phyloP scores from a whole-genome alignment of 2,888 invertebrate species.

The Thereva nobilitata region DNA sequence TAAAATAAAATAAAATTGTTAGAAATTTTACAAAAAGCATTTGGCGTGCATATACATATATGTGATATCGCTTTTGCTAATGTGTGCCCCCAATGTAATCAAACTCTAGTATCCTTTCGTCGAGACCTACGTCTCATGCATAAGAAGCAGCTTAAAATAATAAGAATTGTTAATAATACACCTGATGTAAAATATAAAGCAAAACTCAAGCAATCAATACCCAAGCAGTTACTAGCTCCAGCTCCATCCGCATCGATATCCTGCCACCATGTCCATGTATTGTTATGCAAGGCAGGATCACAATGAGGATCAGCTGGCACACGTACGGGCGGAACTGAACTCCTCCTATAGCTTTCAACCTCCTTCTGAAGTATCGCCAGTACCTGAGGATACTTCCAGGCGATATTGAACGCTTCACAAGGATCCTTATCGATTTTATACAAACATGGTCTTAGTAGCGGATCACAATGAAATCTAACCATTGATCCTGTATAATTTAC shows the following conservation, averaged over 20 bases:
- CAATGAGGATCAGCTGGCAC: constrained; percentile 61
- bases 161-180: too few relatives aligned
- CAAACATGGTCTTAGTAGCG: constrained; percentile 56
- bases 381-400: constrained; percentile 48
- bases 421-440: constrained; percentile 62
- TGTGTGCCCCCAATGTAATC: too few relatives aligned
- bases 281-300: constrained; percentile 62
- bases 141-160: too few relatives aligned
- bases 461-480: constrained; percentile 49
- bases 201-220: neutral
- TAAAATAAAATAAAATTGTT: too few relatives aligned
- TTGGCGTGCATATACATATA: too few relatives aligned
- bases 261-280: constrained; percentile 66
- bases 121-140: too few relatives aligned
- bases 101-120: too few relatives aligned
- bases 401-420: constrained; percentile 59
- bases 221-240: neutral
- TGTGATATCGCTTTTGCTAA: too few relatives aligned
- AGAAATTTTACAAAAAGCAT: too few relatives aligned
- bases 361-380: constrained; percentile 57
- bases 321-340: constrained; percentile 56
- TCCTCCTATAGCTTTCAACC: constrained; percentile 57
- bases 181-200: too few relatives aligned
- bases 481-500: constrained; percentile 36
- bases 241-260: constrained; percentile 51